Percentiles rank a stretch among this genome's conserved stretches.
Evolutionary conservation across 2,888 invertebrate genomes (phyloP).

Genomic region (Campopleginae sp.): DNA sequence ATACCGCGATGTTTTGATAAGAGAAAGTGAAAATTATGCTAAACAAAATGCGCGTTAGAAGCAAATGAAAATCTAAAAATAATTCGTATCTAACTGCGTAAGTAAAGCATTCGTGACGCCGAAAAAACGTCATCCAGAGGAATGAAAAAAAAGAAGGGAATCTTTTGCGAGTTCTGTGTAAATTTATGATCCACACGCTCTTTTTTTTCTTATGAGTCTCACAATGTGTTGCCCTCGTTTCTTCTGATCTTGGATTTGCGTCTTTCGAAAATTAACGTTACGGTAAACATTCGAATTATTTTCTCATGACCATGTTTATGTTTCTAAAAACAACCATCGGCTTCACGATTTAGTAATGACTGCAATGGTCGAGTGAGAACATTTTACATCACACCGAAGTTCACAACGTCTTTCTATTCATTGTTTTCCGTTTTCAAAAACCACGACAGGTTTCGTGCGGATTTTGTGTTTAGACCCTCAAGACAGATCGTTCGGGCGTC

Average conservation of each 20-base stretch:
- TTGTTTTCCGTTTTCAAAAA: no score
- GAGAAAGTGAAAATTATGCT: not conserved
- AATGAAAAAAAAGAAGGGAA: not conserved
- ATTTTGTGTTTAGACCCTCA: no score
- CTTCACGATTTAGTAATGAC: not conserved
- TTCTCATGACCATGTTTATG: not conserved
- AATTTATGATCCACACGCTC: conserved; percentile 25
- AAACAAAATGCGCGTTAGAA: not conserved
- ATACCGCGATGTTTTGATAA: not conserved
- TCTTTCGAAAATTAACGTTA: not conserved
- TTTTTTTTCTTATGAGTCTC: not conserved
- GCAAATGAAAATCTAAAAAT: conserved; percentile 5
- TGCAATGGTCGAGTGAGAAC: not conserved
- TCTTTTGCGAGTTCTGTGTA: conserved; percentile 6
- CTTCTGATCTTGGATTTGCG: not conserved
- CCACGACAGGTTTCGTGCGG: no score
- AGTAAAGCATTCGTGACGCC: not conserved
- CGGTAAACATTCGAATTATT: conserved; percentile 1
- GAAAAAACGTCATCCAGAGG: conserved; percentile 12
- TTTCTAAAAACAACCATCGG: conserved; percentile 14
- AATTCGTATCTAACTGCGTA: not conserved
- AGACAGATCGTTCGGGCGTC: no score
- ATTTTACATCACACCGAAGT: no score
- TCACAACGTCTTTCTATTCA: no score
- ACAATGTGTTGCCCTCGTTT: conserved; percentile 28